Base-by-base conservation (phyloP, 2,888 invertebrate genomes). In the Spicauda simplicius region DNA sequence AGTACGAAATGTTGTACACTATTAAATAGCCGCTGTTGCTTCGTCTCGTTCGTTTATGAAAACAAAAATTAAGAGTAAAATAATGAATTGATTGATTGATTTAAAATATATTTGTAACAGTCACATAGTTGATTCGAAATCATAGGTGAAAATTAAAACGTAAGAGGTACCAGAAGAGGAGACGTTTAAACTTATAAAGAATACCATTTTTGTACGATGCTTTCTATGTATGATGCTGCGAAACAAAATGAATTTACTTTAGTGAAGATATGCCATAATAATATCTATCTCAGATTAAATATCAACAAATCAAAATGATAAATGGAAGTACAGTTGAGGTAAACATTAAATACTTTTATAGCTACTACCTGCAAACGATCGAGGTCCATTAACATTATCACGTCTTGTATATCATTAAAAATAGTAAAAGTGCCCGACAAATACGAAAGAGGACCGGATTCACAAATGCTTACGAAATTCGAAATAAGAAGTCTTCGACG, bases 291-390 rank as follows among this genome's bases (percentile, higher is more conserved):
- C 45, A 45, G 7, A 45, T 45, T n/a, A 45, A 45, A 45, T 45
- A 45, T n/a, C 14, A 45, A n/a, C 6, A 45, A 45, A 45, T 7
- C 45, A 45, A n/a, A 5, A 6, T 45, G 45, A 45, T 45, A 16
- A 52, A 60, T 60, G 33, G 50, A 60, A 60, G 37, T 33, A 45
- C 45, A 19, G 33, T 61, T 37, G 61, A 61, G 61, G 61, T 62
- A 62, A 62, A 62, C 16, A 16, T 54, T 62, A 19, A 53, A 62
- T 62, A 62, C 52, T 62, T n/a, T 41, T 16, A 62, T 14, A 61
- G 19, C n/a, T 10, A 37, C 33, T 37, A 61, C 19, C 37, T 37
- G 37, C 20, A 53, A 52, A 55, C 16, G 8, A 48, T 18, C n/a
- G 48, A 64, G 50, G 50, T 56, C 33, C 56, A n/a, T 54, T 3